phyloP scores from a whole-genome alignment of 2,888 invertebrate genomes.

The Xestia sexstrigata region DNA sequence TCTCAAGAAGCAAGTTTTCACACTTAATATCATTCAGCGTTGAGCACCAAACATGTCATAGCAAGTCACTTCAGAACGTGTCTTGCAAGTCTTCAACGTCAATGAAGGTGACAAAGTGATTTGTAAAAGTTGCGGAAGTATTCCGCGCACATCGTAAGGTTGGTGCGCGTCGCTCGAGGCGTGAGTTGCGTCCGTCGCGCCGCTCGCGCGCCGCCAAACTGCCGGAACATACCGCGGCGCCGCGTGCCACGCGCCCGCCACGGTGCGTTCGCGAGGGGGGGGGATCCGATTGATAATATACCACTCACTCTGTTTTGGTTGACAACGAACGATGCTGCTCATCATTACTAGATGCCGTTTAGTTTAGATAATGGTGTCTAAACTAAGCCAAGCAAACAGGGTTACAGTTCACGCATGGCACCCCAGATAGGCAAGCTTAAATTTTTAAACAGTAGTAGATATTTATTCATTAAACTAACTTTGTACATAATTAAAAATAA shows the following conservation, averaged over 20 bases:
- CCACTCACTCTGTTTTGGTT: not conserved
- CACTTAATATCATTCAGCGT: conserved; percentile 2
- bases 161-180: conserved; percentile 1
- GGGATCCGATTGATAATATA: not conserved
- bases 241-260: not conserved
- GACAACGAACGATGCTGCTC: not conserved
- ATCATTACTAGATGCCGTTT: not conserved
- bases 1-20: not conserved
- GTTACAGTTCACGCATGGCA: not conserved
- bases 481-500: no score
- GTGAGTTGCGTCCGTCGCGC: conserved; percentile 37
- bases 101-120: conserved; percentile 15
- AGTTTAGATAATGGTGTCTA: not conserved
- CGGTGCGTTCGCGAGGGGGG: not conserved
- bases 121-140: conserved; percentile 61
- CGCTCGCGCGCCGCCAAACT: conserved; percentile 66
- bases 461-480: no score
- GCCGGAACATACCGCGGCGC: conserved; percentile 31
- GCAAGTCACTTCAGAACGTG: conserved; percentile 1
- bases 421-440: not conserved
- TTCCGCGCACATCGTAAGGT: conserved; percentile 24
- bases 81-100: conserved; percentile 3
- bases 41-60: not conserved
- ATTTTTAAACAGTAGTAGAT: no score
- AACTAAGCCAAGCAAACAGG: not conserved